phyloP scores from a whole-genome alignment of 2,113 vertebrate genomes.

The Myocastor coypus region DNA sequence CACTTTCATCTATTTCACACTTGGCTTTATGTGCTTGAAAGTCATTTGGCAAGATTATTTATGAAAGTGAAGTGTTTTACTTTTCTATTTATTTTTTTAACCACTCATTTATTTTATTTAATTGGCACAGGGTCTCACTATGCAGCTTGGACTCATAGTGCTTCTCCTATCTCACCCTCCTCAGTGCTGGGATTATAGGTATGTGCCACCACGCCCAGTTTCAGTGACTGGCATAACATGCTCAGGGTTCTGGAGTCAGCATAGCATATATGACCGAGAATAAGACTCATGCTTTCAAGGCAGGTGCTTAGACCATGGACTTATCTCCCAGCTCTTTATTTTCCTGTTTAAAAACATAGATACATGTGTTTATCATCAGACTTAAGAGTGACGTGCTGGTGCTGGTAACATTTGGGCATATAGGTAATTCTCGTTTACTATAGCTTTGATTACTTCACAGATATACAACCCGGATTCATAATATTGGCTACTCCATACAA shows the following conservation, averaged over 20 bases:
- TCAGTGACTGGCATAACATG: no score
- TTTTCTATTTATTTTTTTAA: neutral
- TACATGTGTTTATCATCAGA: neutral
- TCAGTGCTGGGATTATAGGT: no score
- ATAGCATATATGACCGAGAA: no score
- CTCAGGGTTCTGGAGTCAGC: no score
- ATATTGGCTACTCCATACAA: neutral
- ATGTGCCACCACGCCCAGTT: no score
- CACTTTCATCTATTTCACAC: neutral
- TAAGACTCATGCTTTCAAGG: no score
- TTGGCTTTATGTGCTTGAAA: neutral
- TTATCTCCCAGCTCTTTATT: neutral
- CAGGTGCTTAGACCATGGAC: no score
- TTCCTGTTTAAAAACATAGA: neutral
- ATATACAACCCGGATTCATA: neutral
- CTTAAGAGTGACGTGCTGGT: neutral
- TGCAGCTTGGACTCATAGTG: no score
- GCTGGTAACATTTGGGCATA: neutral
- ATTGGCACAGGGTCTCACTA: no score
- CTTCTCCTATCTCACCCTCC: no score
- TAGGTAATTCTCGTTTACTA: neutral
- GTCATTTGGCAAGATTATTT: slow-evolving; percentile 5
- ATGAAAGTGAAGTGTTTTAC: slow-evolving; percentile 27
- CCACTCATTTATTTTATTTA: no score
- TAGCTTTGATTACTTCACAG: neutral